These are phyloP conservation scores for Sebastes taczanowskii DNA, from an alignment of 2,797 vertebrate species.

Conservation along the genomic window DNA sequence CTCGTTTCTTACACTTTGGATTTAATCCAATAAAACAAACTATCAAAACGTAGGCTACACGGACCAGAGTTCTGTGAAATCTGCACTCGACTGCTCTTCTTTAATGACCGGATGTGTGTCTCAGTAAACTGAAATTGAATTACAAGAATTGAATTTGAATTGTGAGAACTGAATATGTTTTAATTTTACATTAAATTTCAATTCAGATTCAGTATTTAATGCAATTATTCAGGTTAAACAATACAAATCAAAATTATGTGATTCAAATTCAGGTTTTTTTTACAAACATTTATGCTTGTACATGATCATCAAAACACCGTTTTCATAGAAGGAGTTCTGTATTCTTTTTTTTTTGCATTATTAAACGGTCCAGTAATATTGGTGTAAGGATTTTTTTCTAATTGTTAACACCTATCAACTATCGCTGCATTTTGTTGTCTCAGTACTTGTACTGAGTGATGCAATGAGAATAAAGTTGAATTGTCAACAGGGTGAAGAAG, in stretches of 20 bases:
- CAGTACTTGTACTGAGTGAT: neutral
- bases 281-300: neutral
- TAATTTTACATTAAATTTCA: no score
- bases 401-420: neutral
- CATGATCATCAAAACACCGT: neutral
- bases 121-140: no score
- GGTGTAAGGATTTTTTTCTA: neutral
- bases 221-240: no score
- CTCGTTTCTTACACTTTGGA: no score
- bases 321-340: neutral
- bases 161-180: neutral
- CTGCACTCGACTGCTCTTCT: no score
- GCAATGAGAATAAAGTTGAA: neutral
- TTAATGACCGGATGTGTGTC: no score
- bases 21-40: no score
- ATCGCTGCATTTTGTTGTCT: neutral
- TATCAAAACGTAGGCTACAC: no score
- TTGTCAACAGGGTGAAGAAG: slow-evolving; percentile 88
- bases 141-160: neutral
- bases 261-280: neutral
- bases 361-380: neutral
- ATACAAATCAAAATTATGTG: no score
- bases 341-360: neutral
- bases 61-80: no score
- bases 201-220: no score